Conservation (phyloP, 2,888 invertebrate species). For the Philopedon plagiatum region DNA sequence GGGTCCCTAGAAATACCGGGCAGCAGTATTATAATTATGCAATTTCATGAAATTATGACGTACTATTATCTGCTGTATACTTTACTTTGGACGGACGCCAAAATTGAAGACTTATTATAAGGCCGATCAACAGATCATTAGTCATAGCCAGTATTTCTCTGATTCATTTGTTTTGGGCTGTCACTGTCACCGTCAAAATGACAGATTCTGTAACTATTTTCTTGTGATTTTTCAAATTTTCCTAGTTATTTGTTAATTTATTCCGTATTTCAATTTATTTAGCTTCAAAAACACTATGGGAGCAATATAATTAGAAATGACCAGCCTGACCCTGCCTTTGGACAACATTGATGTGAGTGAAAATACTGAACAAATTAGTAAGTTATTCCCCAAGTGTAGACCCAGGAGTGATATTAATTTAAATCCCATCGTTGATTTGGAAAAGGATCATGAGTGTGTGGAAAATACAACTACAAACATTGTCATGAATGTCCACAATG, state of each 20-base stretch:
- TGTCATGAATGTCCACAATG: constrained; percentile 71
- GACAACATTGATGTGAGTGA: constrained; percentile 70
- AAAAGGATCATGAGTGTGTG: constrained; percentile 66
- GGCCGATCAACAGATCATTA: background rate
- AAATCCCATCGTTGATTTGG: constrained; percentile 69
- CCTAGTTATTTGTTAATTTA: background rate
- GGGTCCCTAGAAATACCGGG: no score
- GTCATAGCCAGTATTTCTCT: background rate
- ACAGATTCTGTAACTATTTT: constrained; percentile 1
- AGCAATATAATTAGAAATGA: constrained; percentile 65
- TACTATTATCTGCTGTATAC: no score
- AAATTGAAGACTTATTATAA: no score
- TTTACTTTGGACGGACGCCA: no score
- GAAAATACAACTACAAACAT: constrained; percentile 67
- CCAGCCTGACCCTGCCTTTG: constrained; percentile 68
- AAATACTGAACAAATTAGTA: constrained; percentile 83
- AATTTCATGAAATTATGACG: no score
- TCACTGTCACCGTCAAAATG: no score
- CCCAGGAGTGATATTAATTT: constrained; percentile 76
- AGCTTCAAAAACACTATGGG: constrained; percentile 53
- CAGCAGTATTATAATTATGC: no score
- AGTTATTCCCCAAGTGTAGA: constrained; percentile 90
- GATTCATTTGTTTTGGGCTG: constrained; percentile 24
- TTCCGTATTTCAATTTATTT: constrained; percentile 25
- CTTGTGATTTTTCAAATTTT: constrained; percentile 3